Evolutionary conservation across 2,888 invertebrate genomes (phyloP).

Genomic region (Ophion costatus): DNA sequence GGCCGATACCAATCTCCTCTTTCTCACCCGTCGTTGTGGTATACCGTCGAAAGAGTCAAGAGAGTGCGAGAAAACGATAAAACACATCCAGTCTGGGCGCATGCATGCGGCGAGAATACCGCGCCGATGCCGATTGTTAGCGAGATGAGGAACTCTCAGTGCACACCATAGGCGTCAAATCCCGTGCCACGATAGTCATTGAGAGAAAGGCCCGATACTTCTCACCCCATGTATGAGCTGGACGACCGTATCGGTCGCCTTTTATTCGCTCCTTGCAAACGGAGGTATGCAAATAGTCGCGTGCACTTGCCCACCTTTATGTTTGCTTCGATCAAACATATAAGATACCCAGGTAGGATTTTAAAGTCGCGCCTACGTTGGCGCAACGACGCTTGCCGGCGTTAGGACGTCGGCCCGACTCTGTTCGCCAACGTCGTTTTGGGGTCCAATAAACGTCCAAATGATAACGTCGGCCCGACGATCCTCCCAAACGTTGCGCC

Average conservation of each 20-base stretch:
- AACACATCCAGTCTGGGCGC: constrained; percentile 21
- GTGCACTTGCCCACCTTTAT: neutral
- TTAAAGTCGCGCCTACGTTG: too few species aligned
- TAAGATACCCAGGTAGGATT: too few species aligned
- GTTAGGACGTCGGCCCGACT: too few species aligned
- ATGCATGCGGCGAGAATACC: constrained; percentile 9
- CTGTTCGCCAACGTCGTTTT: too few species aligned
- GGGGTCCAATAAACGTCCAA: too few species aligned
- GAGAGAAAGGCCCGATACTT: constrained; percentile 25
- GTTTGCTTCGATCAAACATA: neutral
- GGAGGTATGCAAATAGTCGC: constrained; percentile 15
- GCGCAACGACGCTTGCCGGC: too few species aligned
- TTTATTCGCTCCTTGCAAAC: constrained; percentile 1
- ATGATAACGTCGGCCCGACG: too few species aligned
- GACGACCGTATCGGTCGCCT: constrained; percentile 17
- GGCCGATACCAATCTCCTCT: constrained; percentile 62
- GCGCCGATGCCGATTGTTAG: constrained; percentile 29
- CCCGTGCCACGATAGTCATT: constrained; percentile 5
- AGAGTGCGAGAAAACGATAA: constrained; percentile 62
- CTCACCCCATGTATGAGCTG: constrained; percentile 18
- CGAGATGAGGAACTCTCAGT: constrained; percentile 48
- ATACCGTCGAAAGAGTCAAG: constrained; percentile 21
- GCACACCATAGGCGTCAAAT: constrained; percentile 34
- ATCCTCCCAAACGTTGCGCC: too few species aligned
- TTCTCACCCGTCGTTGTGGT: constrained; percentile 28